These are phyloP conservation scores for Rhabdophis nuchalis DNA, from an alignment of 2,797 vertebrate species.

Conservation along the genomic window DNA sequence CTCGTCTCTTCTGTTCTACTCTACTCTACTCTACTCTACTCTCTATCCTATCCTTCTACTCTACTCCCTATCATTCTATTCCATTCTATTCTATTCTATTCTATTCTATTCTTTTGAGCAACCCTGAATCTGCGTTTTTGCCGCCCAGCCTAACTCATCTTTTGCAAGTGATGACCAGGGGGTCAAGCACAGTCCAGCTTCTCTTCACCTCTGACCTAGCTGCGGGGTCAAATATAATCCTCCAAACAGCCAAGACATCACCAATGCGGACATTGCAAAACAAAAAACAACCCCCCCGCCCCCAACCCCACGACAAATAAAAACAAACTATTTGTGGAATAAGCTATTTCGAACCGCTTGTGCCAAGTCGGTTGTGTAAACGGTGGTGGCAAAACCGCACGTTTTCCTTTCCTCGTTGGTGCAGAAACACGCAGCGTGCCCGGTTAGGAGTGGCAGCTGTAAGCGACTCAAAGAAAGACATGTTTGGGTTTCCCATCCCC, in stretches of 20 bases:
- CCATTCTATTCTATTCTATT: too few relatives aligned
- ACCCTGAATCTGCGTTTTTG: background rate
- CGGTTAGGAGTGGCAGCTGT: background rate
- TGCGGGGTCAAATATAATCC: background rate
- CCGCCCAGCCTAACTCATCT: background rate
- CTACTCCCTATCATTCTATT: too few relatives aligned
- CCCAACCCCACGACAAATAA: too few relatives aligned
- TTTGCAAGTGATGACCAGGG: background rate
- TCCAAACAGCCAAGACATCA: background rate
- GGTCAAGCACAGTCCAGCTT: background rate
- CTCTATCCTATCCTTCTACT: too few relatives aligned
- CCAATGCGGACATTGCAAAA: background rate
- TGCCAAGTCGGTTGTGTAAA: too few relatives aligned
- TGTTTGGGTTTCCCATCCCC: background rate
- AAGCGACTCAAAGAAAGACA: accelerated
- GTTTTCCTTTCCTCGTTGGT: too few relatives aligned
- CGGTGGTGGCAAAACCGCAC: too few relatives aligned
- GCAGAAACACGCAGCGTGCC: background rate
- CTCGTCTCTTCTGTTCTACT: too few relatives aligned
- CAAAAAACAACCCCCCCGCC: too few relatives aligned
- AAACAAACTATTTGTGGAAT: background rate
- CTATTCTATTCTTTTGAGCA: background rate
- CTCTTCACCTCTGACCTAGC: background rate
- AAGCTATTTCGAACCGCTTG: background rate
- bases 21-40: too few relatives aligned